Percentiles rank a stretch among this genome's conserved stretches.
These are phyloP conservation scores for Tetraodon nigroviridis DNA, from an alignment of 2,113 vertebrate genomes.

Conservation along the genomic window DNA sequence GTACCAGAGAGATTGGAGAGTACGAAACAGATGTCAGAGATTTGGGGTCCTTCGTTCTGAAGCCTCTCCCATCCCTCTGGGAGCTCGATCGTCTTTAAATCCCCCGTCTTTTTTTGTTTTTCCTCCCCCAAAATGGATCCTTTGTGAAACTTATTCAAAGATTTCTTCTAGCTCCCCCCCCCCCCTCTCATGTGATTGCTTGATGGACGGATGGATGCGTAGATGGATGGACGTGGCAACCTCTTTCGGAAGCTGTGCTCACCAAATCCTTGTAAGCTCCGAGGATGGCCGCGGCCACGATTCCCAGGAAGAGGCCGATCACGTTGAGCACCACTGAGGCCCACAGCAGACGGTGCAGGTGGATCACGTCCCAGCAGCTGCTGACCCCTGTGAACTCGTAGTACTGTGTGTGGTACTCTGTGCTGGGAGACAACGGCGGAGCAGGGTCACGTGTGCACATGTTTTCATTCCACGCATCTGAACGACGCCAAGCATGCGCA, in stretches of 20 bases:
- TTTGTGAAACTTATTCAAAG: neutral
- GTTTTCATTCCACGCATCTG: neutral
- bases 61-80: too few species aligned
- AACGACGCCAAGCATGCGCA: neutral
- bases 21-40: neutral
- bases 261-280: slow-evolving; percentile 94
- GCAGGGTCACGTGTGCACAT: neutral
- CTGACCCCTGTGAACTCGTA: slow-evolving; percentile 83
- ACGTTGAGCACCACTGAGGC: slow-evolving; percentile 83
- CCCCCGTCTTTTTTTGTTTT: neutral
- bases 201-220: neutral
- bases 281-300: slow-evolving; percentile 84
- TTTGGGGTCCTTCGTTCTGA: neutral
- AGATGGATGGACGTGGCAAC: neutral
- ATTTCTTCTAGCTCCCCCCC: neutral
- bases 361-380: slow-evolving; percentile 84
- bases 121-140: neutral
- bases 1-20: neutral
- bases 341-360: slow-evolving; percentile 90
- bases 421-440: slow-evolving; percentile 55
- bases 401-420: slow-evolving; percentile 74
- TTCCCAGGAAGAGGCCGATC: slow-evolving; percentile 83
- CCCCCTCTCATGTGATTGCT: neutral
- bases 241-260: slow-evolving; percentile 38
- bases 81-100: neutral